Evolutionary conservation across 92 coral and sea anemone genomes (phyloP), one percentile per base, ranked within the genome.

Genomic region (Epizoanthus stellaris): DNA sequence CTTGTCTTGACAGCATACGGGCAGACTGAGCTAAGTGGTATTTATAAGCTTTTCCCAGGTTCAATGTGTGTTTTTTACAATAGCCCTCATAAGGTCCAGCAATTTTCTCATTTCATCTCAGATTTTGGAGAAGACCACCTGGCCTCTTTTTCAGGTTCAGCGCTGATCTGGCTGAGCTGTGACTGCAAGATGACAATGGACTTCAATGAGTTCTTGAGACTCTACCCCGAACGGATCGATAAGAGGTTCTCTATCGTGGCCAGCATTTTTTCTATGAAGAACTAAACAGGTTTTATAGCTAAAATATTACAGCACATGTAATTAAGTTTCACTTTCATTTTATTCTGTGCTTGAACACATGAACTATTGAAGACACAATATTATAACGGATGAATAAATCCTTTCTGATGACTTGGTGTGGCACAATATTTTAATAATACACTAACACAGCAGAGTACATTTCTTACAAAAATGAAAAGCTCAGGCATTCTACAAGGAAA

Each of bases 11-110:
- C 83, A 63, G 80, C 88, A 85, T 85, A 69, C 67, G 49, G 75
- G 75, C 82, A 61, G 88, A 82, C 88, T 75, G 82, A 64, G 82
- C 71, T 69, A 75, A 83, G 67, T 75, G 82, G 71, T 65, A 85
- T 65, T 85, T 85, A 56, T 59, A 75, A 52, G 75, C 54, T 56
- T 85, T 62, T 85, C 45, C 82, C 30, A 30, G 59, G 58, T 58
- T 49, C 20, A 70, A 38, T 65, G 77, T 82, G 67, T 70, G 64
- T 60, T 82, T 82, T 68, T 68, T 82, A 36, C 68, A 21, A 77
- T 30, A n/a, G 80, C 80, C 58, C 80, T 75, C 40, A 56, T 75
- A 42, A 75, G 80, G 6, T 75, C 61, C 53, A 75, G 30, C 80
- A 75, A 52, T 75, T 75, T 45, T 45, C 5, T 45, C 49, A 2